Conservation (phyloP, 2,888 invertebrate species). For the Hypselothyrea guttata region DNA sequence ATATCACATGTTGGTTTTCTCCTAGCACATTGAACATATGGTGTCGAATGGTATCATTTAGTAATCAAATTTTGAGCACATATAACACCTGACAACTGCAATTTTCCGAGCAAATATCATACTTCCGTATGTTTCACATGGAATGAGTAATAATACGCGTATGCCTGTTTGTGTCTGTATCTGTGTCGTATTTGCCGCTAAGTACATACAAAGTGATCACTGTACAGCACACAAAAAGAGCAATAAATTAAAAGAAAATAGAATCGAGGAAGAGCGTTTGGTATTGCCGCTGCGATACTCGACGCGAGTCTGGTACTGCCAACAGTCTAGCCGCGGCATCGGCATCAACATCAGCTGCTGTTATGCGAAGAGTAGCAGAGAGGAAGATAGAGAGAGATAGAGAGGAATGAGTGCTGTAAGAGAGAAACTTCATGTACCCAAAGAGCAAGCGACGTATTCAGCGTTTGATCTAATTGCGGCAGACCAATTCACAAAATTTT, state of each 20-base stretch:
- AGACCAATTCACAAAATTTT: not conserved
- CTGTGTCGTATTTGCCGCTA: too few species aligned
- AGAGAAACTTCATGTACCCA: constrained; percentile 15
- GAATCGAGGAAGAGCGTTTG: constrained; percentile 32
- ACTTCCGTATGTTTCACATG: too few species aligned
- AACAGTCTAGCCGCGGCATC: constrained; percentile 17
- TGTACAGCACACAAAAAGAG: not conserved
- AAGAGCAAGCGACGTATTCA: constrained; percentile 5
- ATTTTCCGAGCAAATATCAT: too few species aligned
- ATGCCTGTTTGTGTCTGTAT: too few species aligned
- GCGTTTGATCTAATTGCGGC: constrained; percentile 5
- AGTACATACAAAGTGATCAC: too few species aligned
- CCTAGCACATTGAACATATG: constrained; percentile 12
- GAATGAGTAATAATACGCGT: too few species aligned
- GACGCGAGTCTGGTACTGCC: constrained; percentile 34
- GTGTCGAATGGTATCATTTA: constrained; percentile 10
- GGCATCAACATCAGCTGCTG: constrained; percentile 46
- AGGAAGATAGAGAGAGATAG: constrained; percentile 3
- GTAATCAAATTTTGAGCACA: too few species aligned
- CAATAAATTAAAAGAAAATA: constrained; percentile 23
- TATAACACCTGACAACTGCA: constrained; percentile 4
- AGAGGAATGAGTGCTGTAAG: constrained; percentile 29
- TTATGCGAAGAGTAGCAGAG: constrained; percentile 5
- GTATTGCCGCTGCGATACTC: constrained; percentile 32
- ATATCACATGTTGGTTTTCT: constrained; percentile 15